A percentile compares a stretch with the other conserved stretches of the same genome.
Conservation (phyloP, 2,797 vertebrate species). For the Acipenser transmontanus region DNA sequence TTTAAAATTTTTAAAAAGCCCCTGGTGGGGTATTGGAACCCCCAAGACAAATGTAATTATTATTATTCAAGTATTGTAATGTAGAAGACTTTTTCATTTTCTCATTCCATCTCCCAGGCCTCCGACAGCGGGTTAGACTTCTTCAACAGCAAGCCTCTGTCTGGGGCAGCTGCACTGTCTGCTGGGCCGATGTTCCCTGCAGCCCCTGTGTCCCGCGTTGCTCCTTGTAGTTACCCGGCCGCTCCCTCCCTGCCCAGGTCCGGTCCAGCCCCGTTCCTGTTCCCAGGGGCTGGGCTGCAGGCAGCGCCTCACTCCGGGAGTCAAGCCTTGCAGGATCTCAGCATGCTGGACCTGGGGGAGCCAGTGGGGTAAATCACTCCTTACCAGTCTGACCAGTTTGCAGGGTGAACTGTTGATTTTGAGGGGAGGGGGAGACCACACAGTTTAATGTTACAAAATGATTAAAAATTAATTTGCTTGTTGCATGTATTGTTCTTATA, state of each 20-base stretch:
- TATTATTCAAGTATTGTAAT: background rate
- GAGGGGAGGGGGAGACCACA: no score
- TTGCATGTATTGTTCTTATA: no score
- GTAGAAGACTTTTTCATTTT: background rate
- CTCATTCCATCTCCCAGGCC: constrained; percentile 42
- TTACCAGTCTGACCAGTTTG: background rate
- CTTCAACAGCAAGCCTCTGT: constrained; percentile 46
- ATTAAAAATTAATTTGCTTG: no score
- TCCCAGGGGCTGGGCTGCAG: constrained; percentile 11
- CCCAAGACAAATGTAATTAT: no score
- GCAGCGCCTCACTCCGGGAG: constrained; percentile 32
- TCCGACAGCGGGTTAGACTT: constrained; percentile 59
- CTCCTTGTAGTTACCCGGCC: constrained; percentile 18
- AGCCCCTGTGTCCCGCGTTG: constrained; percentile 36
- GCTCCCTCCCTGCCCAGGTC: constrained; percentile 15
- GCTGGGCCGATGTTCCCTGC: constrained; percentile 42
- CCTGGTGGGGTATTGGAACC: no score
- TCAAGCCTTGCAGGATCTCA: constrained; percentile 56
- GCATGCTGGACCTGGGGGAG: constrained; percentile 67
- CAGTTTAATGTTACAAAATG: no score
- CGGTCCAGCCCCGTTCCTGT: constrained; percentile 15
- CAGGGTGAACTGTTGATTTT: background rate
- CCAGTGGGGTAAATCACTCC: constrained; percentile 58
- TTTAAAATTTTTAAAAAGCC: background rate
- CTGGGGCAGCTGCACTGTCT: constrained; percentile 21